A percentile compares a stretch with the other conserved stretches of the same genome.
phyloP scores from a whole-genome alignment of 2,888 invertebrate species.

The Hyposoter dolosus region DNA sequence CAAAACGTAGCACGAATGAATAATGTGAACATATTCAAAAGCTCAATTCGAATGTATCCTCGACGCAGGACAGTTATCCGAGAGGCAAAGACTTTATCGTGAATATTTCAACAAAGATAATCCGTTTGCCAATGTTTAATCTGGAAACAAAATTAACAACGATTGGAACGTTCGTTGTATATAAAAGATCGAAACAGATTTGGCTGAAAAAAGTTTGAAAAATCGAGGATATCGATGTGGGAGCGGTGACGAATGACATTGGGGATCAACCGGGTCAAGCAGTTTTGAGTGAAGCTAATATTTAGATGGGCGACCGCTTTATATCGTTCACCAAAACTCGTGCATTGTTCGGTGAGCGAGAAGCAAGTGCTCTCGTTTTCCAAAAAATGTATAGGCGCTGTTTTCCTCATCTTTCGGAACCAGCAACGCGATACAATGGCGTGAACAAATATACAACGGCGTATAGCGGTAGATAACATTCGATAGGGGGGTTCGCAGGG shows the following conservation, averaged over 20 bases:
- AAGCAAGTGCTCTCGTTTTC: not conserved
- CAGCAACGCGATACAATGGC: not conserved
- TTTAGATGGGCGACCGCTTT: not conserved
- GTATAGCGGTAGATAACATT: not conserved
- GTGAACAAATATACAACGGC: not conserved
- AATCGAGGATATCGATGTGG: not conserved
- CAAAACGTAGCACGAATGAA: constrained; percentile 1
- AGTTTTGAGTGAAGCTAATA: not conserved
- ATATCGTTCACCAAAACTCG: not conserved
- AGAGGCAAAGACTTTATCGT: not conserved
- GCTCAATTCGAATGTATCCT: not conserved
- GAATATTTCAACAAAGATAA: constrained; percentile 31
- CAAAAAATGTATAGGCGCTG: not conserved
- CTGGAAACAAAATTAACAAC: not conserved
- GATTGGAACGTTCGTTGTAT: not conserved
- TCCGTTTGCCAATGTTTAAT: constrained; percentile 25
- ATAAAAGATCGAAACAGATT: not conserved
- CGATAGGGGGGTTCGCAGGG: not conserved
- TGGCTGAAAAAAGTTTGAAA: not conserved
- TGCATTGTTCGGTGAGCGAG: not conserved
- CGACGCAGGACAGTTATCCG: not conserved
- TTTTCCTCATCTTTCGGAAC: not conserved
- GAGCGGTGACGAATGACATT: not conserved
- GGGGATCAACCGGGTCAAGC: not conserved
- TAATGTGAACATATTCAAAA: not conserved